Percentiles rank a stretch among this genome's conserved stretches.
Conservation (phyloP, 1,140 invertebrate genomes). For the Hesperophylax magnus region DNA sequence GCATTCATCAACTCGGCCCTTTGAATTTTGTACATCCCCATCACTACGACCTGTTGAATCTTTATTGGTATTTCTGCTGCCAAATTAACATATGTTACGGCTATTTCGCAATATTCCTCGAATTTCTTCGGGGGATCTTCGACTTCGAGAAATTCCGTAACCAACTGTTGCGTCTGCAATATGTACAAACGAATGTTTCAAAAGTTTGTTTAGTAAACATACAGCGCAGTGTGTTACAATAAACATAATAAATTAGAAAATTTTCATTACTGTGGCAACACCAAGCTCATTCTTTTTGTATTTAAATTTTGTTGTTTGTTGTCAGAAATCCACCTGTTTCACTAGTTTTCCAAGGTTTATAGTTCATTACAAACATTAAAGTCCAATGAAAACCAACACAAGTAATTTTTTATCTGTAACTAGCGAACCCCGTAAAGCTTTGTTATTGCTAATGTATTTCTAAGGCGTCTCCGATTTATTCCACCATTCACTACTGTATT, state of each 20-base stretch:
- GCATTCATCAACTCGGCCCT: slow-evolving; percentile 84
- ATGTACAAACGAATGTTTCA: not conserved
- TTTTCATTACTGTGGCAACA: no score
- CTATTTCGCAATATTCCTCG: slow-evolving; percentile 76
- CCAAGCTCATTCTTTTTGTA: no score
- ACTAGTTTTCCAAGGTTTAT: not conserved
- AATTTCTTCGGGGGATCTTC: slow-evolving; percentile 75
- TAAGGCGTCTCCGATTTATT: no score
- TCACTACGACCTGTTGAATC: slow-evolving; percentile 78
- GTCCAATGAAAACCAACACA: no score
- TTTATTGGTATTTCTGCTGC: slow-evolving; percentile 76
- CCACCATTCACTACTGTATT: no score
- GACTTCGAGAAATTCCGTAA: slow-evolving; percentile 79
- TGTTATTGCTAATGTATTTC: no score
- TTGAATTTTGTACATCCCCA: slow-evolving; percentile 91
- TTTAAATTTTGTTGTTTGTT: not conserved
- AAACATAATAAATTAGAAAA: not conserved
- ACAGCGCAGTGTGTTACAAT: no score
- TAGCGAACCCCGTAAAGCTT: no score
- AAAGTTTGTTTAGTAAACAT: no score
- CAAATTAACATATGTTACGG: slow-evolving; percentile 77
- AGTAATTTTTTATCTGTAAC: no score
- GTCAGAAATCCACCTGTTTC: not conserved
- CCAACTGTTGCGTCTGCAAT: slow-evolving; percentile 70
- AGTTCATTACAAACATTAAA: no score